These are phyloP conservation scores for Prosapia bicincta DNA, from an alignment of 2,888 invertebrate species.

Conservation along the genomic window DNA sequence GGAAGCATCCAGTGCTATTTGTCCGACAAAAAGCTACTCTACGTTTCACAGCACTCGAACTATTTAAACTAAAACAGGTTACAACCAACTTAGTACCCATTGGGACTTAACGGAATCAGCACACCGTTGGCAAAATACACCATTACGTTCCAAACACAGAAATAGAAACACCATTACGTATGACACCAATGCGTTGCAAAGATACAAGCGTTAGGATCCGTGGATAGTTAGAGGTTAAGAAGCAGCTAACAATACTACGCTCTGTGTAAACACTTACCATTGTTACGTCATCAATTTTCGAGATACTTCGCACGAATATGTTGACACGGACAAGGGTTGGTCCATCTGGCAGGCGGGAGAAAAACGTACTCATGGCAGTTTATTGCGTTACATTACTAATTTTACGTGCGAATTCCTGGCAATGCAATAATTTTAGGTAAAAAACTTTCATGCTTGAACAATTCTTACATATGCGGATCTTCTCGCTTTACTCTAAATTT, in stretches of 20 bases:
- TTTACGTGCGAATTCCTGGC: neutral
- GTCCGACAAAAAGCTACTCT: neutral
- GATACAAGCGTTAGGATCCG: neutral
- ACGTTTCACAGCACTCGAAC: neutral
- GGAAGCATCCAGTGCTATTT: neutral
- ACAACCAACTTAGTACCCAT: neutral
- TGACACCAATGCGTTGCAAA: neutral
- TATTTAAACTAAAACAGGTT: neutral
- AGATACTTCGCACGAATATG: constrained; percentile 98
- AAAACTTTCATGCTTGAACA: neutral
- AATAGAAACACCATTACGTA: neutral
- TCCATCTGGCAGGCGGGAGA: constrained; percentile 62
- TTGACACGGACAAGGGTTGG: constrained; percentile 95
- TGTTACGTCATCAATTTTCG: constrained; percentile 98
- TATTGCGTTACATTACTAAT: neutral
- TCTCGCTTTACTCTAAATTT: neutral
- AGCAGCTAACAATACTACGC: neutral
- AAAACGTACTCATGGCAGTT: neutral
- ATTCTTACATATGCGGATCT: neutral
- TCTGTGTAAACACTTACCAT: constrained; percentile 79
- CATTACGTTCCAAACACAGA: too few species aligned
- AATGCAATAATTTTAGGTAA: neutral
- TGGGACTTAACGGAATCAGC: too few species aligned
- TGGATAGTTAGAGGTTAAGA: neutral
- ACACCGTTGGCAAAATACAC: too few species aligned